A percentile compares a stretch with the other conserved stretches of the same genome.
Evolutionary conservation across 2,888 invertebrate species (phyloP).

Genomic region (Leucozona laternaria): DNA sequence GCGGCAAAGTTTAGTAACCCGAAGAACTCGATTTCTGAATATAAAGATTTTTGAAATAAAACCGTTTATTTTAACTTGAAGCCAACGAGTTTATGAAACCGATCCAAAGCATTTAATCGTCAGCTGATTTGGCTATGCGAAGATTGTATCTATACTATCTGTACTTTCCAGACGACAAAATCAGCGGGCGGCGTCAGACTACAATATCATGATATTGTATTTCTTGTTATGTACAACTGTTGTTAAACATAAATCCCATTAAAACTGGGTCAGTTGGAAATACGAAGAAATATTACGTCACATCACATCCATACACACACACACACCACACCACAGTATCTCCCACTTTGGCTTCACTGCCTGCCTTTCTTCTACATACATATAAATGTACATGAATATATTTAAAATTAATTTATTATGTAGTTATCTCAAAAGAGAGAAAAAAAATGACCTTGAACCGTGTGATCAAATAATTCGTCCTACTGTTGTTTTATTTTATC

Average conservation of each 20-base stretch:
- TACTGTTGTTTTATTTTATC: constrained; percentile 58
- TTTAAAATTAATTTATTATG: constrained; percentile 26
- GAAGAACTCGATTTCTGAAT: no score
- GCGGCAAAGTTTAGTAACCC: no score
- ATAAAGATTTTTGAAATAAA: no score
- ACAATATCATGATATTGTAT: constrained; percentile 44
- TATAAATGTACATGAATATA: constrained; percentile 1
- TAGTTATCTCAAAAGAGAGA: constrained; percentile 20
- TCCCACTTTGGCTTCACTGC: not conserved
- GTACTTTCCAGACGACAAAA: not conserved
- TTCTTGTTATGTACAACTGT: constrained; percentile 16
- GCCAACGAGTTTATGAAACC: not conserved
- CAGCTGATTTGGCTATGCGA: not conserved
- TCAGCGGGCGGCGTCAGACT: not conserved
- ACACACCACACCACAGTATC: constrained; percentile 7
- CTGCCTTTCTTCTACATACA: not conserved
- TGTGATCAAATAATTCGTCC: constrained; percentile 69
- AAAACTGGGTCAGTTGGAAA: constrained; percentile 71
- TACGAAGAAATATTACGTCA: constrained; percentile 58
- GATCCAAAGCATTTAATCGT: not conserved
- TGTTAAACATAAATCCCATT: constrained; percentile 58
- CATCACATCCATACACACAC: constrained; percentile 56
- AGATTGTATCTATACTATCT: not conserved
- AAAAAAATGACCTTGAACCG: constrained; percentile 65
- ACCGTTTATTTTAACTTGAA: not conserved